These are phyloP conservation scores for Drosophila neotestacea DNA, from an alignment of 2,888 invertebrate species.

Conservation along the genomic window DNA sequence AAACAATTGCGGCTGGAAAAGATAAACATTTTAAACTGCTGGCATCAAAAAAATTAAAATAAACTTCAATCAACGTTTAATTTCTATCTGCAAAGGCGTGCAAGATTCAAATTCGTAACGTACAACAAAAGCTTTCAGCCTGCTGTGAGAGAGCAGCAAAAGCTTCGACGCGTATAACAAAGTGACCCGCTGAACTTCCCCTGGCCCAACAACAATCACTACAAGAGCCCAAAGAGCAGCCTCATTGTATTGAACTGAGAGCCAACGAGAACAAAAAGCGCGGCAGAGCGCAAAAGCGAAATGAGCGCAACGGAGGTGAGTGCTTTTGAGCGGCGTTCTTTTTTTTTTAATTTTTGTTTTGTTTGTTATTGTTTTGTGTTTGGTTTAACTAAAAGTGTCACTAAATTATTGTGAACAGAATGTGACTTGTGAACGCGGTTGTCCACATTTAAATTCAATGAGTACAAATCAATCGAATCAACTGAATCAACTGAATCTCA, in stretches of 20 bases:
- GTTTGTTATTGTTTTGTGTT: constrained; percentile 14
- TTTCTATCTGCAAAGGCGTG: background rate
- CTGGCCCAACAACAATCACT: constrained; percentile 4
- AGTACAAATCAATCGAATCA: constrained; percentile 12
- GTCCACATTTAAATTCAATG: constrained; percentile 5
- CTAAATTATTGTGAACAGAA: constrained; percentile 6
- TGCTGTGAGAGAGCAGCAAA: constrained; percentile 3
- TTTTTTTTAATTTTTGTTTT: constrained; percentile 3
- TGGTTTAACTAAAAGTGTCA: constrained; percentile 17
- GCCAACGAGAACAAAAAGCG: background rate
- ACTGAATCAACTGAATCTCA: constrained; percentile 11
- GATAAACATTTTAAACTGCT: background rate
- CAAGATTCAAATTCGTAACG: constrained; percentile 46
- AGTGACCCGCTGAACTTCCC: constrained; percentile 3
- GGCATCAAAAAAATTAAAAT: constrained; percentile 12
- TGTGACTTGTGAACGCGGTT: constrained; percentile 2
- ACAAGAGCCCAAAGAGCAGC: background rate
- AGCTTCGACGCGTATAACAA: constrained; percentile 26
- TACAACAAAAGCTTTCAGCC: constrained; percentile 32
- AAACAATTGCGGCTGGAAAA: background rate
- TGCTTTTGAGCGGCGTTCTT: constrained; percentile 22
- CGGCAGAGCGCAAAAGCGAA: constrained; percentile 31
- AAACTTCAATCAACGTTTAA: background rate
- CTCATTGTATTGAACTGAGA: background rate
- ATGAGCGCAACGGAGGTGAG: constrained; percentile 69